Base-by-base conservation (phyloP, 2,888 invertebrate species). In the Archaeoteleia sp. region DNA sequence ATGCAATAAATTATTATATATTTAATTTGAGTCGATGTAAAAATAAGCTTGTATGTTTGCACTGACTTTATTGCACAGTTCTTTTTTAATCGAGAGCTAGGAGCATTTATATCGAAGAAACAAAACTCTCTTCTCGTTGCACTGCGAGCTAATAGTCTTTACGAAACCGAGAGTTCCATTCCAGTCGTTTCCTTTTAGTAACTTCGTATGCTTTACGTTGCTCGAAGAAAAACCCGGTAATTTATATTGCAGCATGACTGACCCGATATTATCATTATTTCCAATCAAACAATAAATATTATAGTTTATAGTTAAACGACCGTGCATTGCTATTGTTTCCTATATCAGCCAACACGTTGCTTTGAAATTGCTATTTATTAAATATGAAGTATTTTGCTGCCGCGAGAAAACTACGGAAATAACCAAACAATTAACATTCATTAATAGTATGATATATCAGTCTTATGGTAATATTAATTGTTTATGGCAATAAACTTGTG, bases 141-240 rank as follows among this genome's bases (percentile, higher is more conserved):
- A 32, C 13, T 34, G 35, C 54, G 43, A 54, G 54, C 15, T 42
- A 42, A 53, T 53, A 29, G 43, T 35, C 43, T 57, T 57, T 46
- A 57, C 45, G 46, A 57, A 57, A 57, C 35, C 57, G 27, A 20
- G 40, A 63, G 43, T 45, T 42, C 42, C 46, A 46, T 48, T 55
- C 49, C 53, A 58, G 43, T 40, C 57, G 39, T 58, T 57, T 57
- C 51, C 40, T 53, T 54, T 54, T 54, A 42, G 53, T 43, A 42
- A 54, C 42, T 42, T 58, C 42, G 48, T 43, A 49, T 37, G 34
- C 39, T 45, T 72, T 65, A 57, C 58, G 48, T 51, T 42, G 51
- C 67, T 58, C 40, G 32, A 63, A 63, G 69, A 58, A 42, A 49
- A 61, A 57, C 32, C 15, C 42, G 13, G 29, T 17, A 30, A 39